A percentile compares a stretch with the other conserved stretches of the same genome.
phyloP scores from a whole-genome alignment of 1,140 invertebrate genomes.

The Ceratina australensis region DNA sequence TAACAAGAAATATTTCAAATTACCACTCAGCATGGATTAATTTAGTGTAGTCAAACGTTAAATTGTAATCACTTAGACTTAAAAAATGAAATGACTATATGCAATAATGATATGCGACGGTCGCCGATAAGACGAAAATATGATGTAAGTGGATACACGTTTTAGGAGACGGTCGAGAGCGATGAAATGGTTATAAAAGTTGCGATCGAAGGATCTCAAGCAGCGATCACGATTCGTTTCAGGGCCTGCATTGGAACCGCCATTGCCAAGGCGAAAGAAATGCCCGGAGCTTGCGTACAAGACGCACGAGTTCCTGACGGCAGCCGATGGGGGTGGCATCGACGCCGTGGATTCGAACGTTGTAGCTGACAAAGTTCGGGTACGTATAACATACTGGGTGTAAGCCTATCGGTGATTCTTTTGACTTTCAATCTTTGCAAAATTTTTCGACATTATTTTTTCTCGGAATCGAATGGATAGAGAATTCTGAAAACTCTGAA shows the following conservation, averaged over 20 bases:
- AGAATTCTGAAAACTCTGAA: too few species aligned
- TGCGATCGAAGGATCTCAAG: not conserved
- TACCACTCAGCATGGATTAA: too few species aligned
- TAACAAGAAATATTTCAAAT: not conserved
- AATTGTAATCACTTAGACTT: too few species aligned
- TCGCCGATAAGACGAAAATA: too few species aligned
- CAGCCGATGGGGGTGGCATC: slow-evolving; percentile 80
- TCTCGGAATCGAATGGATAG: too few species aligned
- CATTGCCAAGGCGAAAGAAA: slow-evolving; percentile 91
- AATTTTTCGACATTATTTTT: too few species aligned
- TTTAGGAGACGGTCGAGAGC: slow-evolving; percentile 8
- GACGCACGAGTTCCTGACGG: slow-evolving; percentile 89
- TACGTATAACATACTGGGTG: slow-evolving; percentile 55
- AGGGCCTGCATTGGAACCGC: slow-evolving; percentile 86
- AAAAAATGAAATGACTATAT: too few species aligned
- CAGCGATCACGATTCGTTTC: slow-evolving; percentile 62
- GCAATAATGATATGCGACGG: too few species aligned
- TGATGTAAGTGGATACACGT: too few species aligned
- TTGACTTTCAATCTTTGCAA: too few species aligned
- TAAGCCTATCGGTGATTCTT: too few species aligned
- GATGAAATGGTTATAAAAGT: not conserved
- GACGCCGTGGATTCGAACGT: slow-evolving; percentile 77
- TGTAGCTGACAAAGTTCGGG: slow-evolving; percentile 76
- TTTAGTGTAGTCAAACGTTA: too few species aligned
- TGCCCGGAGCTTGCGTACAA: slow-evolving; percentile 91